Conservation (phyloP, 2,113 vertebrate species). For the Lamprologus speciosus region DNA sequence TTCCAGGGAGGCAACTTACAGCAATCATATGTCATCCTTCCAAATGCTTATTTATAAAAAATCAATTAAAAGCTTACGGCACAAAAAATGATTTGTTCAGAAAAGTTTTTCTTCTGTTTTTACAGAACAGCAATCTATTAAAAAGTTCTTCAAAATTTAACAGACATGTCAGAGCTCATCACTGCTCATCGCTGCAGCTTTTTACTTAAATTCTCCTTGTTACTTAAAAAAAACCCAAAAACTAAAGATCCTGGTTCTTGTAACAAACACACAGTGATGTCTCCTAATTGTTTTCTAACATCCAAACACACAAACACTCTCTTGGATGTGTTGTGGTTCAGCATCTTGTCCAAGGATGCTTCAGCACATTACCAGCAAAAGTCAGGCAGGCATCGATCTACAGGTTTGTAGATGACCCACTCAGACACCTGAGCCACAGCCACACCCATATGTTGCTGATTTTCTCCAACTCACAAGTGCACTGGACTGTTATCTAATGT, state of each 20-base stretch:
- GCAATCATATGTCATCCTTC: neutral
- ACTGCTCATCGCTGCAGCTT: neutral
- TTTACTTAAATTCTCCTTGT: neutral
- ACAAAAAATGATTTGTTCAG: neutral
- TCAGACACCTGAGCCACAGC: neutral
- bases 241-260: rapidly evolving
- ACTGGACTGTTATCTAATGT: neutral
- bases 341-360: neutral
- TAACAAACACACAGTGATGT: neutral
- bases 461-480: neutral
- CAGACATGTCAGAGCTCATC: neutral
- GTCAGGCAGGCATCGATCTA: neutral
- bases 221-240: rapidly evolving
- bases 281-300: neutral
- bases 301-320: neutral
- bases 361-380: neutral
- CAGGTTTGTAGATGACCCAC: neutral
- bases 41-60: neutral
- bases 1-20: neutral
- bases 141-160: neutral
- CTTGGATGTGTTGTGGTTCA: neutral
- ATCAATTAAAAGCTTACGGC: neutral
- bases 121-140: neutral
- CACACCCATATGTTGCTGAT: neutral
- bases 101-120: neutral